phyloP scores from a whole-genome alignment of 2,888 invertebrate species.

The Agrotis puta region DNA sequence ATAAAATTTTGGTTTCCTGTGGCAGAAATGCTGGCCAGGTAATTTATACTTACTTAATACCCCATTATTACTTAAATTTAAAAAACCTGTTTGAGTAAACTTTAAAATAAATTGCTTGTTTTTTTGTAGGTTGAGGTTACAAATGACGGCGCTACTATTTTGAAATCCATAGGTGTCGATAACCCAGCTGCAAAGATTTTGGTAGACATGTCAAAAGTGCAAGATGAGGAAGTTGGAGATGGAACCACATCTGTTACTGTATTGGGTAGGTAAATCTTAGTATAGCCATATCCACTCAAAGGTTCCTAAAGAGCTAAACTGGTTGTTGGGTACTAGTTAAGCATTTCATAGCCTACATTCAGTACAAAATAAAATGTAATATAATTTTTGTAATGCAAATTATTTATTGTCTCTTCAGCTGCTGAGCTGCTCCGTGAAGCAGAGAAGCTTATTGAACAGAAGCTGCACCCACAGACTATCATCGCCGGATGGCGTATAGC shows the following conservation, averaged over 20 bases:
- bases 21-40: slow-evolving; percentile 95
- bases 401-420: slow-evolving; percentile 87
- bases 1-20: slow-evolving; percentile 95
- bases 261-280: slow-evolving; percentile 88
- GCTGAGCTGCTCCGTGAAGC: slow-evolving; percentile 98
- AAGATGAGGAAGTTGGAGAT: slow-evolving; percentile 99
- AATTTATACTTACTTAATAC: slow-evolving; percentile 11
- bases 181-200: slow-evolving; percentile 99
- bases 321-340: not conserved
- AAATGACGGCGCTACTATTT: slow-evolving; percentile 99
- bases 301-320: not conserved
- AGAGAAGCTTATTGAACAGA: slow-evolving; percentile 97
- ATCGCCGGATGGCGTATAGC: slow-evolving; percentile 98
- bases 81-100: not conserved
- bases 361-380: not conserved
- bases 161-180: slow-evolving; percentile 98
- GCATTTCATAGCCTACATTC: not conserved
- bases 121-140: slow-evolving; percentile 97
- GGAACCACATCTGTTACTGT: slow-evolving; percentile 99
- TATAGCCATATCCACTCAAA: not conserved
- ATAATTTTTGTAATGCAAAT: not conserved
- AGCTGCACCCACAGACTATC: slow-evolving; percentile 99
- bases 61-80: not conserved
- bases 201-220: slow-evolving; percentile 99
- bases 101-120: slow-evolving; percentile 12